Evolutionary conservation across 2,888 invertebrate genomes (phyloP).

Genomic region (Hydriomena furcata): DNA sequence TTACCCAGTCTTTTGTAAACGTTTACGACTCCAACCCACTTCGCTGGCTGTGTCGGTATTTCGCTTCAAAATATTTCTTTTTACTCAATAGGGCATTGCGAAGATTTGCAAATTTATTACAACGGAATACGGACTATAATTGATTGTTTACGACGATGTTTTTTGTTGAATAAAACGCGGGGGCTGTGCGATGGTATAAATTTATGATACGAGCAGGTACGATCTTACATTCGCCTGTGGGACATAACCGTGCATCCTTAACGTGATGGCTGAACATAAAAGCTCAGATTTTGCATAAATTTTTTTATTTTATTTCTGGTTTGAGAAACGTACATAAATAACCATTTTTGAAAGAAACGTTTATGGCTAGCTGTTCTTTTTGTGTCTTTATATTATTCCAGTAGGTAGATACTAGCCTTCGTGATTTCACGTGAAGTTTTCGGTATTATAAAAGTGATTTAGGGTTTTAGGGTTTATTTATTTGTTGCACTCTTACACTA

Average conservation of each 20-base stretch:
- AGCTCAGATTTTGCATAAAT: constrained; percentile 13
- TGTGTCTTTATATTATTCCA: neutral
- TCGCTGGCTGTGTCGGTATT: constrained; percentile 41
- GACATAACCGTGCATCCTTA: constrained; percentile 26
- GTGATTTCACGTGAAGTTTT: too few relatives aligned
- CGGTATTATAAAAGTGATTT: too few relatives aligned
- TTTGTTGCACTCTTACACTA: too few relatives aligned
- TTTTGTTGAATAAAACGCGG: constrained; percentile 13
- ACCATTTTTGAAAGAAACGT: constrained; percentile 2
- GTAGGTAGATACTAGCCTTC: too few relatives aligned
- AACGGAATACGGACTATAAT: constrained; percentile 20
- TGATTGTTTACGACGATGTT: constrained; percentile 26
- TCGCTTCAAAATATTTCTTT: constrained; percentile 37
- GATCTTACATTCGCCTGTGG: constrained; percentile 13
- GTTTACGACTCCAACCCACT: constrained; percentile 49
- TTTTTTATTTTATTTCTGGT: constrained; percentile 9
- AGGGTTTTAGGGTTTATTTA: too few relatives aligned
- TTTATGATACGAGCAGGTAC: constrained; percentile 24
- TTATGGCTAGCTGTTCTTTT: neutral
- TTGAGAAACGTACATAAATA: constrained; percentile 6
- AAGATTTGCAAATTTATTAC: constrained; percentile 27
- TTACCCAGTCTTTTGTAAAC: constrained; percentile 53
- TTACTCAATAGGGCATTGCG: constrained; percentile 22
- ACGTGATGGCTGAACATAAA: constrained; percentile 20
- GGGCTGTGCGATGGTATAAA: constrained; percentile 22